These are phyloP conservation scores for Paramormyrops kingsleyae DNA, from an alignment of 2,113 vertebrate species.

Conservation along the genomic window DNA sequence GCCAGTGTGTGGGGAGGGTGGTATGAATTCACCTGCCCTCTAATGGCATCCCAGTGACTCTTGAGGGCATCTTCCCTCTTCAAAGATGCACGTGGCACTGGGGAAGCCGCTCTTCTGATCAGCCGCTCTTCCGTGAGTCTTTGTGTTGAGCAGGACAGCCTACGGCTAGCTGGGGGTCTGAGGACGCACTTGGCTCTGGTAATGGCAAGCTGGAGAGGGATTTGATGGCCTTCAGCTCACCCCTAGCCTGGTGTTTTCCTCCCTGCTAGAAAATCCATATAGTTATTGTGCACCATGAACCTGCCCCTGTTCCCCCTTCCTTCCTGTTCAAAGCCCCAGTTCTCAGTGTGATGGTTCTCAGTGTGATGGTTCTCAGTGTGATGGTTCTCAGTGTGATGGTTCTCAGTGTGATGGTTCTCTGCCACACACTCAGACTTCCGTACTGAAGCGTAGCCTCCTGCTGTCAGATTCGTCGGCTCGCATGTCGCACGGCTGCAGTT, in stretches of 20 bases:
- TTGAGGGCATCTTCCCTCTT: not conserved
- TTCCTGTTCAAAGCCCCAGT: not conserved
- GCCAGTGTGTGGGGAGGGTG: not conserved
- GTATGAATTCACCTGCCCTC: not conserved
- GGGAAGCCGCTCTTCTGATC: too few species aligned
- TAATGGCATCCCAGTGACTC: not conserved
- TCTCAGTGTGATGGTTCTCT: not conserved
- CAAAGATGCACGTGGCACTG: too few species aligned
- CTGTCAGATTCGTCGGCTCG: not conserved
- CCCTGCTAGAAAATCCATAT: not conserved
- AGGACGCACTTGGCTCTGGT: not conserved
- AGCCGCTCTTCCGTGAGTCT: not conserved
- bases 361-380: too few species aligned
- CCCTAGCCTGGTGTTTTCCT: not conserved
- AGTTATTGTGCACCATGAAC: not conserved
- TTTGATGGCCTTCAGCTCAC: not conserved
- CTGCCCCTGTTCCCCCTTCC: not conserved
- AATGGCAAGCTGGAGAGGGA: not conserved
- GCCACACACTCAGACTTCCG: not conserved
- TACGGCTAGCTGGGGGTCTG: not conserved
- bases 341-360: not conserved
- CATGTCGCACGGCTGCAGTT: not conserved
- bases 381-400: too few species aligned
- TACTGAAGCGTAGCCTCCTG: not conserved
- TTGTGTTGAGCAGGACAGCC: too few species aligned